Evolutionary conservation across 2,113 vertebrate genomes (phyloP), one percentile per base, ranked within the genome.

Genomic region (Saccopteryx bilineata): DNA sequence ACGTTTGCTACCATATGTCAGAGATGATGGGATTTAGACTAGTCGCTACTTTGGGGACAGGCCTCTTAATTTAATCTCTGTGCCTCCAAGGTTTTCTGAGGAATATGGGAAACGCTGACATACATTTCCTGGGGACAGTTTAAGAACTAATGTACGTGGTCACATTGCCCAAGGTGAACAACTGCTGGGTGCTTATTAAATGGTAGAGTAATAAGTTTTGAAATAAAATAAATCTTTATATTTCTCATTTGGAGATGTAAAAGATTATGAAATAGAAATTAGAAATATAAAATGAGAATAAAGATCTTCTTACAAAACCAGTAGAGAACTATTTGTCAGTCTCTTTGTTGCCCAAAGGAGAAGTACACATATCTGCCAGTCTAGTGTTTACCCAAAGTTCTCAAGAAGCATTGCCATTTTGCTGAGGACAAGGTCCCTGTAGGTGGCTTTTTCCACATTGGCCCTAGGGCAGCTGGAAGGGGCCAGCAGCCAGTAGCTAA

Each of bases 251-350:
- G 48, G 48, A 19, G 81, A 31, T 69, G 3, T 84, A 76, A 92
- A 93, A 93, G 46, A 90, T 95, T 81, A 85, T 52, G 5, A 96
- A 85, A 78, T 79, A 63, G 24, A 85, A 63, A 48, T 87, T 90
- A 52, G 93, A 95, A 93, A 83, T 82, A 60, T 56, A 52, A 56
- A 50, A 2, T 60, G 46, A 71, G 14, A 54, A 52, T 31, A 31
- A 75, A 81, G 60, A 52, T 60, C 11, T 9, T 76, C 11, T 66
- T 78, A 69, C 52, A 56, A 94, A 83, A 58, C 65, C 6, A 76
- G 11, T 2, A 87, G 89, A 63, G 33, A 88, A 2, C 14, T 58
- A 83, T 39, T 93, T 93, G 65, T 18, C 50, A 46, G 26, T 54
- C 56, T 66, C 75, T 52, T 65, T 81, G 87, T 88, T 74, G 31